These are phyloP conservation scores for Rhodophaea formosa DNA, from an alignment of 2,888 invertebrate genomes.

Conservation along the genomic window DNA sequence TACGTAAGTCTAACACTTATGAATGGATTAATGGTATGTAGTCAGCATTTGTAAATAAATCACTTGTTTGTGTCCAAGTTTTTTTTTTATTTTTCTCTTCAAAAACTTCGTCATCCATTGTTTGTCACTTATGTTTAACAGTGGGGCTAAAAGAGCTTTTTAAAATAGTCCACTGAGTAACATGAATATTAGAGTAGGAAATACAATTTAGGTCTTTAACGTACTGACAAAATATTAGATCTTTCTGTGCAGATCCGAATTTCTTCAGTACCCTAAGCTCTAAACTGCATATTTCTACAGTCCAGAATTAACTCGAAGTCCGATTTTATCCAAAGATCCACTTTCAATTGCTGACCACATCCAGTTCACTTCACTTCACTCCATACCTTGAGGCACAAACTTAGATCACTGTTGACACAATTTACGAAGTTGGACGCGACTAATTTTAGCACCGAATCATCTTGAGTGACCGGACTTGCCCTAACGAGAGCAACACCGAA, in stretches of 20 bases:
- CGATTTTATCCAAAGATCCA: slow-evolving; percentile 5
- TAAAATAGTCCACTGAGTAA: too few relatives aligned
- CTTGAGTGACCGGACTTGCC: slow-evolving; percentile 55
- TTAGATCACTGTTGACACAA: slow-evolving; percentile 70
- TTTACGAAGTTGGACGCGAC: slow-evolving; percentile 61
- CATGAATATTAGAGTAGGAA: too few relatives aligned
- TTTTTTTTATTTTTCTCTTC: too few relatives aligned
- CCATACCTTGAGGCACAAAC: slow-evolving; percentile 71
- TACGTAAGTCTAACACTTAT: not conserved
- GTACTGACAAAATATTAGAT: too few relatives aligned
- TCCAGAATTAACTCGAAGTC: not conserved
- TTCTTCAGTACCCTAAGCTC: too few relatives aligned
- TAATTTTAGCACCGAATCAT: slow-evolving; percentile 57
- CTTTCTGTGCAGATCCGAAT: too few relatives aligned
- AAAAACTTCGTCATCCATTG: too few relatives aligned
- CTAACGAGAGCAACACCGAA: slow-evolving; percentile 54
- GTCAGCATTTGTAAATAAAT: slow-evolving; percentile 10
- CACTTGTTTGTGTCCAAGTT: not conserved
- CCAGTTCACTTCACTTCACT: slow-evolving; percentile 34
- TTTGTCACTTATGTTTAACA: too few relatives aligned
- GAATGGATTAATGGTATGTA: not conserved
- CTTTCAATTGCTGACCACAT: slow-evolving; percentile 9
- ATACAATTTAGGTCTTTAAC: too few relatives aligned
- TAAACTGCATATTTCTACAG: too few relatives aligned
- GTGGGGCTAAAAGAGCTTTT: too few relatives aligned